phyloP scores from a whole-genome alignment of 2,113 vertebrate genomes.

The Phoenicopterus ruber region DNA sequence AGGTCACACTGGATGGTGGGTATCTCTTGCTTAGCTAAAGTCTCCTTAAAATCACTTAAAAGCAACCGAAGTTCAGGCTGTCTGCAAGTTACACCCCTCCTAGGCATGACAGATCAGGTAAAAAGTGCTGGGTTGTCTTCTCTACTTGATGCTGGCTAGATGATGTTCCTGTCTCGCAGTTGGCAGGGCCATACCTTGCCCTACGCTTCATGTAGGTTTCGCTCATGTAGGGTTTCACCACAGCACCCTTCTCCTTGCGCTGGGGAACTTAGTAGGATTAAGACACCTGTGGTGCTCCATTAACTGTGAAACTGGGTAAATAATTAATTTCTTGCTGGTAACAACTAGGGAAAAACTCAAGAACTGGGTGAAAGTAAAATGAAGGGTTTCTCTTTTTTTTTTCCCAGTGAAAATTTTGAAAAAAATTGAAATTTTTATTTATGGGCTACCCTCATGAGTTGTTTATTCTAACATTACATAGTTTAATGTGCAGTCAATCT shows the following conservation, averaged over 20 bases:
- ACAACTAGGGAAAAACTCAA: not conserved
- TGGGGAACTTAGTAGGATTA: not conserved
- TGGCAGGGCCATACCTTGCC: not conserved
- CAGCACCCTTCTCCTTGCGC: not conserved
- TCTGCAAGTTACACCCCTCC: not conserved
- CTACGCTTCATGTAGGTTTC: fast-evolving
- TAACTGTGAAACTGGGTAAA: not conserved
- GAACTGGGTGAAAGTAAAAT: not conserved
- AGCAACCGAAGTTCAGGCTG: not conserved
- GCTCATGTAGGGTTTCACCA: not conserved
- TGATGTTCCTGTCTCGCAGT: not conserved
- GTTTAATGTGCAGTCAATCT: not conserved
- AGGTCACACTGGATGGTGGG: not conserved
- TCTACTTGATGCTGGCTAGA: not conserved
- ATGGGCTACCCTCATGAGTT: fast-evolving
- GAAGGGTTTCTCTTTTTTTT: no score
- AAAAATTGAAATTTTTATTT: not conserved
- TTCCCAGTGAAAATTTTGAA: not conserved
- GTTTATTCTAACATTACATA: not conserved
- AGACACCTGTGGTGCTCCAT: fast-evolving
- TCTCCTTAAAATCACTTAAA: not conserved
- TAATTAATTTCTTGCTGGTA: not conserved
- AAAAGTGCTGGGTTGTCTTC: not conserved
- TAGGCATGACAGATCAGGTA: not conserved
- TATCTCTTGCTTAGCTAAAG: not conserved